Conservation (phyloP, 2,797 vertebrate species). For the Amazonetta brasiliensis region DNA sequence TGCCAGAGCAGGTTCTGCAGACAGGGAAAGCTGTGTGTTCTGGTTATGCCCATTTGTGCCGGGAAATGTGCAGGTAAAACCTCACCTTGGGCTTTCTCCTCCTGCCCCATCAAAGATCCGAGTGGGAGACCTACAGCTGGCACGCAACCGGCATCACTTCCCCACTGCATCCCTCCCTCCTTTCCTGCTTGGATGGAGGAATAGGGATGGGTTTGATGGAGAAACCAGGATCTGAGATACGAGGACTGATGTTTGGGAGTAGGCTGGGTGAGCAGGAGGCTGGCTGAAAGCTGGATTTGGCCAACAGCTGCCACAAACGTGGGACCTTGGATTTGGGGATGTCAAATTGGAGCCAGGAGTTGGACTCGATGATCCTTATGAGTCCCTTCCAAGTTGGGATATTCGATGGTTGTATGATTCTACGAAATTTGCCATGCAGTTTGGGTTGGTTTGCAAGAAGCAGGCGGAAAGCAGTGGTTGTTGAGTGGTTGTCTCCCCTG, state of each 20-base stretch:
- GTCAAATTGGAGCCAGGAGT: too few relatives aligned
- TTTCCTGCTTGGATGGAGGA: not conserved
- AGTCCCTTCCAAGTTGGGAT: too few relatives aligned
- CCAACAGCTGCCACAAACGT: not conserved
- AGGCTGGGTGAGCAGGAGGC: not conserved
- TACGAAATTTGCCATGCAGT: not conserved
- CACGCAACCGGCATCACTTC: not conserved
- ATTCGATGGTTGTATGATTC: too few relatives aligned
- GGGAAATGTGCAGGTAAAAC: conserved; percentile 85
- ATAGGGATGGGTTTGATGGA: not conserved
- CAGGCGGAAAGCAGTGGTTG: not conserved
- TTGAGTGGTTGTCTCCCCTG: not conserved
- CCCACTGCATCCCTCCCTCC: fast-evolving
- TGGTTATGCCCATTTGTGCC: conserved; percentile 81
- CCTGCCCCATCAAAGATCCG: not conserved
- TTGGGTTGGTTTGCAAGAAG: not conserved
- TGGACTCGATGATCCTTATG: too few relatives aligned
- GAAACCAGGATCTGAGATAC: not conserved
- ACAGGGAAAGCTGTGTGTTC: conserved; percentile 83
- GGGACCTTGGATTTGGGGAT: fast-evolving
- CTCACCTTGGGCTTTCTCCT: not conserved
- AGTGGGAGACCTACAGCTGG: not conserved
- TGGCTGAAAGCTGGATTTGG: not conserved
- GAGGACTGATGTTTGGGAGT: not conserved
- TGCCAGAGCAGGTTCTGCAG: conserved; percentile 82